Conservation (phyloP, 2,888 invertebrate species). For the Altica lythri region DNA sequence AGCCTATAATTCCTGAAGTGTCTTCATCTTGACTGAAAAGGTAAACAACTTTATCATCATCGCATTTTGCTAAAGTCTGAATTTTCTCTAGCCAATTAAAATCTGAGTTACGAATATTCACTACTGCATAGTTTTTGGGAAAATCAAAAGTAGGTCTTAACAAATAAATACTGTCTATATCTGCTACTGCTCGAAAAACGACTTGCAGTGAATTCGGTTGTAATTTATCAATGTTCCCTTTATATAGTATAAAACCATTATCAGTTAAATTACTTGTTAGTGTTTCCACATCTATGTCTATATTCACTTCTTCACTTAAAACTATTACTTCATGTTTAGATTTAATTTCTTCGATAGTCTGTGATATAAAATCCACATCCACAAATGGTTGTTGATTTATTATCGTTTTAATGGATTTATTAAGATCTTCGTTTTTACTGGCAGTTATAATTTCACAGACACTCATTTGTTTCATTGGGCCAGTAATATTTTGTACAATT, state of each 20-base stretch:
- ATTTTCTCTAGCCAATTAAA: constrained; percentile 50
- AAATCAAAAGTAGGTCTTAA: constrained; percentile 14
- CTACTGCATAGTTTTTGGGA: constrained; percentile 23
- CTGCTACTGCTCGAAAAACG: constrained; percentile 18
- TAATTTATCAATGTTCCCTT: constrained; percentile 22
- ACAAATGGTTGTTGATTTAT: constrained; percentile 22
- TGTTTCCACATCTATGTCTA: constrained; percentile 5
- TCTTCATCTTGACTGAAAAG: constrained; percentile 32
- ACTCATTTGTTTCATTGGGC: constrained; percentile 16
- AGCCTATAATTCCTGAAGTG: constrained; percentile 40
- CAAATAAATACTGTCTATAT: constrained; percentile 19
- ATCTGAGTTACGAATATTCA: constrained; percentile 28
- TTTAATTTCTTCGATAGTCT: constrained; percentile 7
- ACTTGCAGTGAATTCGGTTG: constrained; percentile 10
- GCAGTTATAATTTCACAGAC: constrained; percentile 17
- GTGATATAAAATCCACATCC: constrained; percentile 1
- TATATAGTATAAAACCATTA: constrained; percentile 33
- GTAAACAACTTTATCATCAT: constrained; percentile 28
- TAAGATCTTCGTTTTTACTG: constrained; percentile 10
- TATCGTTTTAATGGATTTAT: constrained; percentile 20
- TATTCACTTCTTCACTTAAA: constrained; percentile 7
- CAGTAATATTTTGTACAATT: constrained; percentile 31
- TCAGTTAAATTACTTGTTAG: constrained; percentile 15
- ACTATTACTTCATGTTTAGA: constrained; percentile 27
- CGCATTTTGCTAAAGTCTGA: constrained; percentile 12